A percentile compares a stretch with the other conserved stretches of the same genome.
phyloP scores from a whole-genome alignment of 2,797 vertebrate species.

The Sebastiscus albofasciatus region DNA sequence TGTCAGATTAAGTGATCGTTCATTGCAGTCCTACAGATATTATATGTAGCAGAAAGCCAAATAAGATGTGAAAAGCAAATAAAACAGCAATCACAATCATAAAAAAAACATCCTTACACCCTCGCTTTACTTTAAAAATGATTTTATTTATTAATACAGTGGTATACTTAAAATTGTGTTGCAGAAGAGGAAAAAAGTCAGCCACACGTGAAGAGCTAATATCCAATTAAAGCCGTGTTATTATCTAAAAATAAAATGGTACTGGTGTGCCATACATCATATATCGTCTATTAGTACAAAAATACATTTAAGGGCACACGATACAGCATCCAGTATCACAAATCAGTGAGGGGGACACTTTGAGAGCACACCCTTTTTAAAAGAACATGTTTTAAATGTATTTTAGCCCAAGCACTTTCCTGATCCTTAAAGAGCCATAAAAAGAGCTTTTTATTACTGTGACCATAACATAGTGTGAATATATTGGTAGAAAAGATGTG shows the following conservation, averaged over 20 bases:
- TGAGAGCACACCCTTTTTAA: conserved; percentile 69
- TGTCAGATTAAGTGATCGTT: fast-evolving
- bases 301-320: conserved; percentile 99
- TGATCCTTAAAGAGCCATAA: conserved; percentile 75
- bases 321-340: conserved; percentile 96
- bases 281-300: conserved; percentile 99
- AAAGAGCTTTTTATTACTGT: conserved; percentile 85
- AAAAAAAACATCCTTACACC: conserved; percentile 2
- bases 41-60: neutral
- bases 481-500: conserved; percentile 90
- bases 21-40: neutral
- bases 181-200: conserved; percentile 87
- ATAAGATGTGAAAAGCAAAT: neutral
- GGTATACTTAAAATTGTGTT: conserved; percentile 96
- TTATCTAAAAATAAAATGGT: conserved; percentile 93
- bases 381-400: conserved; percentile 84
- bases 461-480: conserved; percentile 84
- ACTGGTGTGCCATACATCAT: conserved; percentile 96
- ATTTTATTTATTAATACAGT: conserved; percentile 96
- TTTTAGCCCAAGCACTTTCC: conserved; percentile 89
- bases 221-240: conserved; percentile 95
- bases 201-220: conserved; percentile 95
- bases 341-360: conserved; percentile 87
- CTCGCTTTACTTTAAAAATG: conserved; percentile 94
- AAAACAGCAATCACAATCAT: neutral